These are phyloP conservation scores for Mola mola DNA, from an alignment of 2,113 vertebrate species.

Conservation along the genomic window DNA sequence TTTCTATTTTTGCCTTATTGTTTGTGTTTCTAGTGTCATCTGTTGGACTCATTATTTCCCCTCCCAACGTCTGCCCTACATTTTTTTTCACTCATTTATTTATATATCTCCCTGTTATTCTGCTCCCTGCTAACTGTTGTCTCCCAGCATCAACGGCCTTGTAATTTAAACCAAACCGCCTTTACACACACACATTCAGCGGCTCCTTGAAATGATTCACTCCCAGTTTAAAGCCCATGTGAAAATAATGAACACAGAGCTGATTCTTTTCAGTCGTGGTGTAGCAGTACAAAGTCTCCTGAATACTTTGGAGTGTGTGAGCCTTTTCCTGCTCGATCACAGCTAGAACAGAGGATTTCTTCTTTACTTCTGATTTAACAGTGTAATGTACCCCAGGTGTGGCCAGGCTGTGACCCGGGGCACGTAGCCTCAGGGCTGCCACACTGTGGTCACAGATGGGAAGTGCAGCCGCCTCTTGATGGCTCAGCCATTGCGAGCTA, in stretches of 20 bases:
- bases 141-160: constrained; percentile 55
- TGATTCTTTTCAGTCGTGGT: too few species aligned
- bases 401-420: constrained; percentile 20
- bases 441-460: constrained; percentile 59
- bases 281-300: too few species aligned
- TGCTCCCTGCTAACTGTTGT: constrained; percentile 41
- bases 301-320: too few species aligned
- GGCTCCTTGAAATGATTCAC: too few species aligned
- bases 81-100: constrained; percentile 43
- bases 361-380: too few species aligned
- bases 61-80: constrained; percentile 15
- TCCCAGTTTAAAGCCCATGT: too few species aligned
- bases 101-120: constrained; percentile 27
- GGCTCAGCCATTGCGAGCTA: constrained; percentile 55
- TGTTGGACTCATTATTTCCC: constrained; percentile 36
- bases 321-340: too few species aligned
- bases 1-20: constrained; percentile 31
- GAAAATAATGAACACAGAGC: too few species aligned
- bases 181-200: constrained; percentile 16
- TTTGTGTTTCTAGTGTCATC: constrained; percentile 36
- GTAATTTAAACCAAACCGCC: constrained; percentile 48
- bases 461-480: constrained; percentile 50
- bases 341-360: too few species aligned
- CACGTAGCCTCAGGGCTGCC: constrained; percentile 59
- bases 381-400: constrained; percentile 48